Evolutionary conservation across 1,140 invertebrate genomes (phyloP).

Genomic region (Scaptomyza montana): DNA sequence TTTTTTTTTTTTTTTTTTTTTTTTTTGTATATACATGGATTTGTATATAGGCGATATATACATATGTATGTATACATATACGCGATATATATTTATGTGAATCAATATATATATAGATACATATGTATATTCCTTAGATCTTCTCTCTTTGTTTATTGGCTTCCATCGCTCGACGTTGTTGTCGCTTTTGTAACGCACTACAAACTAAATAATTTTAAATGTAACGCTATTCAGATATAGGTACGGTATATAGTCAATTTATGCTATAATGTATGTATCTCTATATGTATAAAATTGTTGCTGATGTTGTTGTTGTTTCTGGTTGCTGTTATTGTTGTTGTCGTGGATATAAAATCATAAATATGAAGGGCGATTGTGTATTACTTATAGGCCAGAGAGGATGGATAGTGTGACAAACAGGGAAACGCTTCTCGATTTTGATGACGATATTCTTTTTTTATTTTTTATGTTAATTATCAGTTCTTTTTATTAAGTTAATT

Average conservation of each 20-base stretch:
- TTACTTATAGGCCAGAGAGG: constrained; percentile 44
- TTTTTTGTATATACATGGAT: constrained; percentile 40
- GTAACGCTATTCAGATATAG: constrained; percentile 71
- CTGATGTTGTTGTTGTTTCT: background rate
- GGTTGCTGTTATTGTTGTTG: constrained; percentile 24
- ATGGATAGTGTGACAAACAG: constrained; percentile 46
- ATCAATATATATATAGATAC: constrained; percentile 18
- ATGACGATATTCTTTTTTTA: constrained; percentile 5
- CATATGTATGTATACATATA: constrained; percentile 1
- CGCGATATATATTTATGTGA: constrained; percentile 10
- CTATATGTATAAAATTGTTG: constrained; percentile 38
- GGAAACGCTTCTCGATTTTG: constrained; percentile 60
- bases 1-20: constrained; percentile 49
- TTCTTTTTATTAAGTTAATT: constrained; percentile 20
- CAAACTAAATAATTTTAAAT: constrained; percentile 79
- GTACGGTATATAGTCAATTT: constrained; percentile 59
- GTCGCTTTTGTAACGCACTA: constrained; percentile 67
- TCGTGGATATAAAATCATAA: constrained; percentile 53
- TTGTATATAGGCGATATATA: constrained; percentile 22
- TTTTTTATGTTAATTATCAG: constrained; percentile 31
- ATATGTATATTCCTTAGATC: constrained; percentile 20
- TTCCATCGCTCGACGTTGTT: constrained; percentile 36
- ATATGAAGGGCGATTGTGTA: constrained; percentile 41
- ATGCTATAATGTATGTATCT: constrained; percentile 41
- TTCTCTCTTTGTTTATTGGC: constrained; percentile 20